Evolutionary conservation across 92 coral and sea anemone genomes (phyloP), one percentile per base, ranked within the genome.

Genomic region (Zoanthus sociatus): DNA sequence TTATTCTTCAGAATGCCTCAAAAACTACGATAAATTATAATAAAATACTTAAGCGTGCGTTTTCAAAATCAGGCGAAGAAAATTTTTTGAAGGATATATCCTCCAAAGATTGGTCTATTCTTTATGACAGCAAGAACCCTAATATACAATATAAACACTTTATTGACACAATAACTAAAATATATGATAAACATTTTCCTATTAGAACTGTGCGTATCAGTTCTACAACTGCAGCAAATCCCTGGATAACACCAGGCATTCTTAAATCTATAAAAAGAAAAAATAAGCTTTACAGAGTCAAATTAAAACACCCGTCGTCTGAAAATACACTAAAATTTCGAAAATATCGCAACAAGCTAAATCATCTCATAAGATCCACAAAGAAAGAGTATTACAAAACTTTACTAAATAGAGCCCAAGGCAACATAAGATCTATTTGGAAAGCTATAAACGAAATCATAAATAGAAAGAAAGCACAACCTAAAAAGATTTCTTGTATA

Each of bases 231-330:
- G 61, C 61, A 54, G 48, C 54, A 76, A 76, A 76, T 46, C 82
- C 82, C 82, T 76, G 82, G 82, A 76, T 76, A 30, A 76, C 82
- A 46, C 82, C 82, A 76, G 82, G 82, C 16, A 76, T 76, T 7
- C 58, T 76, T 13, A 51, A 58, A 30, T 76, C 66, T 76, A 76
- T 76, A 46, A 76, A 58, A 54, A 76, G 82, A 44, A 47, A 76
- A 58, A 76, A 76, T 30, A 1, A 37, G 42, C 42, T 37, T 37
- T 37, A 37, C 42, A 37, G 42, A 37, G 2, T 37, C 42, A 37
- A 75, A 75, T 37, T 37, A 37, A 53, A 1, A 56, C 13, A 56
- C n/a, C 4, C 64, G 1, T 56, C 54, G 54, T 75, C 79, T 46
- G 44, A 37, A 37, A 75, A 75, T 37, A 75, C 17, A 37, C 21